Percentiles rank a stretch among this genome's conserved stretches.
phyloP scores from a whole-genome alignment of 1,140 invertebrate species.

The Formica exsecta region DNA sequence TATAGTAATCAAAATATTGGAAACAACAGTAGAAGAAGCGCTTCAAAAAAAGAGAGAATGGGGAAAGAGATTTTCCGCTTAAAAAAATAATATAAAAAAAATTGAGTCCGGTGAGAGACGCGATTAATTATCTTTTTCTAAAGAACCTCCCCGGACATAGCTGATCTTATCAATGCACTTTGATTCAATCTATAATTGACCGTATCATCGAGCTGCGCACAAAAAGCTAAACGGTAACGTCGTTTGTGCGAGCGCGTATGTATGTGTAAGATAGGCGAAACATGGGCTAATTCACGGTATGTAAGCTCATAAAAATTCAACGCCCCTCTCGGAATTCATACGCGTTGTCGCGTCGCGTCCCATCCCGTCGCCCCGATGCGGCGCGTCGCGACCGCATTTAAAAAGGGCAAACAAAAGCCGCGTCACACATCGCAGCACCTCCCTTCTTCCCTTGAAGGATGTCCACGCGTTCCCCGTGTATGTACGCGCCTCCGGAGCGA shows the following conservation, averaged over 20 bases:
- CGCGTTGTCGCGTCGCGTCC: slow-evolving; percentile 71
- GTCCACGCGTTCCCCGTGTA: slow-evolving; percentile 8
- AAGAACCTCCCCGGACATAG: background rate
- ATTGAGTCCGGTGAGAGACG: background rate
- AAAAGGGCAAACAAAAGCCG: slow-evolving; percentile 78
- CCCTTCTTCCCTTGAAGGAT: slow-evolving; percentile 37
- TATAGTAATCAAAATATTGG: background rate
- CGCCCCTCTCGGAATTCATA: slow-evolving; percentile 78
- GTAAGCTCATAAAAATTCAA: slow-evolving; percentile 81
- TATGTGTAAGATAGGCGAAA: slow-evolving; percentile 25
- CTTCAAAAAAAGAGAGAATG: too few relatives aligned
- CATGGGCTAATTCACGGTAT: slow-evolving; percentile 77
- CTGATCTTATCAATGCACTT: background rate
- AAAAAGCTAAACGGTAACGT: background rate
- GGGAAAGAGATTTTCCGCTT: background rate
- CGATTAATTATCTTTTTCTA: slow-evolving; percentile 17
- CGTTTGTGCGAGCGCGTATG: background rate
- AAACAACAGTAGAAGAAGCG: background rate
- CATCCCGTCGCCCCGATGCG: slow-evolving; percentile 59
- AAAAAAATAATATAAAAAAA: background rate
- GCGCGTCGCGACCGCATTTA: slow-evolving; percentile 69
- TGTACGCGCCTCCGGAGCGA: slow-evolving; percentile 30
- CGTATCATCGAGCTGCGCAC: background rate
- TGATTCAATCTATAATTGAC: slow-evolving; percentile 4
- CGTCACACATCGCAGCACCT: slow-evolving; percentile 35